A percentile compares a stretch with the other conserved stretches of the same genome.
These are phyloP conservation scores for Etia nguti DNA, from an alignment of 2,113 vertebrate species.

Conservation along the genomic window DNA sequence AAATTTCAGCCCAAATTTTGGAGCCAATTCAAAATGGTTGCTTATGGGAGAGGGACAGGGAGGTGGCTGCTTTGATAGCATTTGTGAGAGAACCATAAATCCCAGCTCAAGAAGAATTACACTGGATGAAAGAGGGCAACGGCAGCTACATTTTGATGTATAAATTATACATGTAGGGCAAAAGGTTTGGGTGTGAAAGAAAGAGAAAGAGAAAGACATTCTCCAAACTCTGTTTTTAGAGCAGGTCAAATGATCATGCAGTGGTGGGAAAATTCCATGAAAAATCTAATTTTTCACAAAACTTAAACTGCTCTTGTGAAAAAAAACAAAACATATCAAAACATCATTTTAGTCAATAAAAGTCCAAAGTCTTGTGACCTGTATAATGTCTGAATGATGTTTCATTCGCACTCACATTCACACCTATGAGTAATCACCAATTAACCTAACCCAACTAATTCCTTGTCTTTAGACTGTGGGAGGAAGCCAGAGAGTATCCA, in stretches of 20 bases:
- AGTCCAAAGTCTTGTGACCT: not conserved
- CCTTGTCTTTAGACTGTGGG: no score
- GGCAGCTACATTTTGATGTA: not conserved
- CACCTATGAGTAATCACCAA: no score
- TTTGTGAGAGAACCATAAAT: not conserved
- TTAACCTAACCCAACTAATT: no score
- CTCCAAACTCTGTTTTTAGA: not conserved
- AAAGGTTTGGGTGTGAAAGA: not conserved
- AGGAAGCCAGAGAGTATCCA: no score
- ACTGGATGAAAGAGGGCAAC: not conserved
- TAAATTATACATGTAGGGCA: not conserved
- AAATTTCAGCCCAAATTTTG: not conserved
- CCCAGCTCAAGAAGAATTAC: not conserved
- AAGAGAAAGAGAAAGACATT: not conserved
- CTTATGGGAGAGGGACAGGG: not conserved
- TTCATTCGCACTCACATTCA: no score
- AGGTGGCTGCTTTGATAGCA: not conserved
- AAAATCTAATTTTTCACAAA: not conserved
- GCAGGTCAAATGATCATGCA: not conserved
- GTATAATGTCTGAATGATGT: not conserved
- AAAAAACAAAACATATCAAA: not conserved
- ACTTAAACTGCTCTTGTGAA: not conserved
- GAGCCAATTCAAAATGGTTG: not conserved
- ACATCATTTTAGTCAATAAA: not conserved
- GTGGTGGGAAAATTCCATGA: not conserved